A percentile compares a stretch with the other conserved stretches of the same genome.
Conservation (phyloP, 1,140 invertebrate species). For the Microplitis mediator region DNA sequence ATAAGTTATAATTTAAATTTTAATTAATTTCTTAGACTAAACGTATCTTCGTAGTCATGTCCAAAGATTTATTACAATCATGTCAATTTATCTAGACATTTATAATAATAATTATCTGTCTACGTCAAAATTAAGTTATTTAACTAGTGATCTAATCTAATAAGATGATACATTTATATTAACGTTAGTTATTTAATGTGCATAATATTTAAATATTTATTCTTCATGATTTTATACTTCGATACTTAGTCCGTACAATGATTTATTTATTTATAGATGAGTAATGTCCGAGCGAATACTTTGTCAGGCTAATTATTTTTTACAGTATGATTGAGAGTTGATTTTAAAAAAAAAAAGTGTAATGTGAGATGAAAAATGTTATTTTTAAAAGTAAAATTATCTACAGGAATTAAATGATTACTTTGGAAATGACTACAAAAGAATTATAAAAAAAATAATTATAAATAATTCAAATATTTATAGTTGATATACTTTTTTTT, state of each 20-base stretch:
- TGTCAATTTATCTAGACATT: too few relatives aligned
- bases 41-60: not conserved
- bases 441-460: not conserved
- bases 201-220: not conserved
- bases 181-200: too few relatives aligned
- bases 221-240: not conserved
- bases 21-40: not conserved
- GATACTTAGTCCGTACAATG: not conserved
- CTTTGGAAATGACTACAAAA: slow-evolving; percentile 12
- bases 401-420: not conserved
- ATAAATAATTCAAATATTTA: not conserved
- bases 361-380: too few relatives aligned
- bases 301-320: not conserved
- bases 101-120: too few relatives aligned
- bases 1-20: not conserved
- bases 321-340: not conserved
- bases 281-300: not conserved
- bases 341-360: not conserved
- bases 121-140: too few relatives aligned
- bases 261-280: not conserved
- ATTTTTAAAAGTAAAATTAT: too few relatives aligned
- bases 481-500: not conserved
- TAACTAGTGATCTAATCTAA: too few relatives aligned
- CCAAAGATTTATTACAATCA: not conserved
- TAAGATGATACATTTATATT: too few relatives aligned